phyloP scores from a whole-genome alignment of 37 sponge, comb jelly and placozoan genomes.

The Tethya wilhelma region DNA sequence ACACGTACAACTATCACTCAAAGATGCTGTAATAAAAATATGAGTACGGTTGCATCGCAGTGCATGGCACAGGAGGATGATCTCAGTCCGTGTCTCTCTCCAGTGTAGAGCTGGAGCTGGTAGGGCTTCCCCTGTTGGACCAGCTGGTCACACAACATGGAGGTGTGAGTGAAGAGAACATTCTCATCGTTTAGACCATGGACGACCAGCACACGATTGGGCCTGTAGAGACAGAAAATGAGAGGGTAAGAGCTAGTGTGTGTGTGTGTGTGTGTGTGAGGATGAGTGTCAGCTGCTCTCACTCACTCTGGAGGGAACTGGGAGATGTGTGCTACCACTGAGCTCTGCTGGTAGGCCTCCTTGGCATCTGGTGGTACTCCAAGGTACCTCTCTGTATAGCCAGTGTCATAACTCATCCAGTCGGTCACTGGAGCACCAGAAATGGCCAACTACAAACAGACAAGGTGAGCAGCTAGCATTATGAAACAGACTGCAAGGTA shows the following conservation, averaged over 20 bases:
- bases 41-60: constrained; percentile 62
- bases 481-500: not conserved
- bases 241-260: not conserved
- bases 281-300: too few relatives aligned
- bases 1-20: too few relatives aligned
- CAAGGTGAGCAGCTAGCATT: not conserved
- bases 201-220: constrained; percentile 72
- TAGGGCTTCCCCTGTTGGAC: constrained; percentile 72
- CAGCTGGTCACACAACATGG: constrained; percentile 59
- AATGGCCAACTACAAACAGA: constrained; percentile 58
- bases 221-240: constrained; percentile 29
- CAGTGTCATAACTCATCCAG: constrained; percentile 90
- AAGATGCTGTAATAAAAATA: too few relatives aligned
- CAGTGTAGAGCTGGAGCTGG: constrained; percentile 76
- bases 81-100: constrained; percentile 70
- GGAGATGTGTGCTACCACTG: constrained; percentile 22
- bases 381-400: constrained; percentile 91
- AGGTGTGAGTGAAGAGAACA: constrained; percentile 88
- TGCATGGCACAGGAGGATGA: constrained; percentile 27
- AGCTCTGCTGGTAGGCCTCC: constrained; percentile 32
- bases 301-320: constrained; percentile 51
- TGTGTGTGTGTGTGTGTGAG: not conserved
- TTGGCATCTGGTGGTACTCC: constrained; percentile 43
- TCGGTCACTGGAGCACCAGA: constrained; percentile 85
- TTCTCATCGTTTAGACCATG: constrained; percentile 95